A percentile compares a stretch with the other conserved stretches of the same genome.
phyloP scores from a whole-genome alignment of 2,888 invertebrate species.

The Congeria kusceri region DNA sequence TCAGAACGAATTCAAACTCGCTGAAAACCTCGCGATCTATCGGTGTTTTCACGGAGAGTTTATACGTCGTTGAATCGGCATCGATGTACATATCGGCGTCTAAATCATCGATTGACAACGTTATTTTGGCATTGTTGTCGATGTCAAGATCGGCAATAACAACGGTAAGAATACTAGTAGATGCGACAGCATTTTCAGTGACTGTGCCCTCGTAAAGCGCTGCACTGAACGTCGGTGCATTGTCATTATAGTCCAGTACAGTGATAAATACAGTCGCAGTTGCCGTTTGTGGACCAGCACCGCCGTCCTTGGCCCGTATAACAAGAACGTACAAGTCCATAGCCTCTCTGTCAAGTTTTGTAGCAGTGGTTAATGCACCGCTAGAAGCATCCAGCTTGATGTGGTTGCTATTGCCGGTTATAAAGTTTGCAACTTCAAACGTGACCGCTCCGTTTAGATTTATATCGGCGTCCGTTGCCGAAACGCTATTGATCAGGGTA shows the following conservation, averaged over 20 bases:
- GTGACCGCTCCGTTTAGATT: constrained; percentile 69
- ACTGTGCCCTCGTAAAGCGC: constrained; percentile 64
- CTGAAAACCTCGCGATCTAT: constrained; percentile 74
- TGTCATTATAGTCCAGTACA: constrained; percentile 79
- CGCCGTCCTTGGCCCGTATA: constrained; percentile 73
- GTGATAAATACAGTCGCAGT: constrained; percentile 70
- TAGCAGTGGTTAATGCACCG: constrained; percentile 65
- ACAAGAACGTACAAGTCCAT: constrained; percentile 62
- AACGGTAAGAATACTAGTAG: constrained; percentile 68
- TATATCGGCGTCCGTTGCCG: constrained; percentile 73
- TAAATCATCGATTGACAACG: constrained; percentile 67
- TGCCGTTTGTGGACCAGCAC: constrained; percentile 64
- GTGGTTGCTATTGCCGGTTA: constrained; percentile 62
- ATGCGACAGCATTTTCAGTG: constrained; percentile 68
- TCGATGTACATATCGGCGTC: constrained; percentile 65
- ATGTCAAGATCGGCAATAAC: constrained; percentile 72
- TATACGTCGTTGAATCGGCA: constrained; percentile 62
- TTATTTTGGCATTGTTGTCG: constrained; percentile 70
- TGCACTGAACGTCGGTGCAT: constrained; percentile 72
- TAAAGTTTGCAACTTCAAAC: constrained; percentile 59
- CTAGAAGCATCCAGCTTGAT: constrained; percentile 63
- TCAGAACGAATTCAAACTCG: constrained; percentile 86
- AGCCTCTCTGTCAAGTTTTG: constrained; percentile 70
- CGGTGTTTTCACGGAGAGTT: constrained; percentile 62
- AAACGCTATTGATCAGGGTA: constrained; percentile 65